phyloP scores from a whole-genome alignment of 2,113 vertebrate genomes.

The Cyanoderma ruficeps region DNA sequence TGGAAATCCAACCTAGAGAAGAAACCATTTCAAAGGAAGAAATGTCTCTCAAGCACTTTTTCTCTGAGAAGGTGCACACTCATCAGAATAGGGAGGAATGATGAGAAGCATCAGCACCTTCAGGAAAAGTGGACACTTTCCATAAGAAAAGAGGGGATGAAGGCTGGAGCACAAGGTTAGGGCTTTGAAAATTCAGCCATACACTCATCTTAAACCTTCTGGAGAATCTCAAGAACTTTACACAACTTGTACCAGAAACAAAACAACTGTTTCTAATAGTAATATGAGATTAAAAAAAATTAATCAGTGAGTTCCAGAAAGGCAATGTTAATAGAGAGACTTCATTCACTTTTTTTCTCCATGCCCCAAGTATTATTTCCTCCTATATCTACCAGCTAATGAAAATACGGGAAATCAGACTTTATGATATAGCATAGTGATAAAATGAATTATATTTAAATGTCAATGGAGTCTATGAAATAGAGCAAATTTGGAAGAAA shows the following conservation, averaged over 20 bases:
- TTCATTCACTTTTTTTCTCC: neutral
- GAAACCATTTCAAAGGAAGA: neutral
- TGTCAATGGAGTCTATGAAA: slow-evolving; percentile 15
- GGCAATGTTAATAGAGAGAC: neutral
- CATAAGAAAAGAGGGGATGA: neutral
- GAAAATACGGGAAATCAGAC: neutral
- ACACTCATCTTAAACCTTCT: neutral
- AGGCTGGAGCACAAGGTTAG: neutral
- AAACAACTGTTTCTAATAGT: neutral
- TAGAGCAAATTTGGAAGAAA: neutral
- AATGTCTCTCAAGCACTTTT: neutral
- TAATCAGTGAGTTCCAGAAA: neutral
- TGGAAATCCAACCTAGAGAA: neutral
- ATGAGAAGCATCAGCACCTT: neutral
- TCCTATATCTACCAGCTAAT: neutral
- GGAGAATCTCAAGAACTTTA: neutral
- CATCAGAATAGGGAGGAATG: slow-evolving; percentile 6
- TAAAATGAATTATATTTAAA: slow-evolving; percentile 56
- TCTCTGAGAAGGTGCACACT: neutral
- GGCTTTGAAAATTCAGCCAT: neutral
- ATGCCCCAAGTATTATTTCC: neutral
- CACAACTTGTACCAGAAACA: neutral
- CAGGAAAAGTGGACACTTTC: neutral
- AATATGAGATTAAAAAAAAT: neutral
- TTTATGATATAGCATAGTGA: neutral